These are phyloP conservation scores for Caranx ignobilis DNA, from an alignment of 2,113 vertebrate genomes.

Conservation along the genomic window DNA sequence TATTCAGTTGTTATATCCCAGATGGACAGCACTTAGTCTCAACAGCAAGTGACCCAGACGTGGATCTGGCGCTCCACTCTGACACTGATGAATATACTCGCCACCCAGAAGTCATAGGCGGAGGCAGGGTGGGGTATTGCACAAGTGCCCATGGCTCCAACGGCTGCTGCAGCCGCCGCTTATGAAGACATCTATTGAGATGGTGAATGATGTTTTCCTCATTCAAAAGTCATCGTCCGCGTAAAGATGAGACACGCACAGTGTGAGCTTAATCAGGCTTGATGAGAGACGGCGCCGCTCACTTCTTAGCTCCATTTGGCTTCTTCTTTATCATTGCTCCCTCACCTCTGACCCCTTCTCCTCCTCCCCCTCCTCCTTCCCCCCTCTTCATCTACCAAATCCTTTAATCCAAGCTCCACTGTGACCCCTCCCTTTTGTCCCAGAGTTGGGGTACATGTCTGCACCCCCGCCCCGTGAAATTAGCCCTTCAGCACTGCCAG, in stretches of 20 bases:
- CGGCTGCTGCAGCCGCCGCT: not conserved
- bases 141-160: slow-evolving; percentile 15
- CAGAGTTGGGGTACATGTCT: slow-evolving; percentile 70
- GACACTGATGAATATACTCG: slow-evolving; percentile 59
- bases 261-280: slow-evolving; percentile 68
- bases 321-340: slow-evolving; percentile 60
- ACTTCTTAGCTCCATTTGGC: slow-evolving; percentile 53
- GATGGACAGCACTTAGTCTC: not conserved
- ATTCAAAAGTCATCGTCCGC: slow-evolving; percentile 57
- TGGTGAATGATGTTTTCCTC: slow-evolving; percentile 29
- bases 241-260: slow-evolving; percentile 64
- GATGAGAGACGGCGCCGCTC: slow-evolving; percentile 64
- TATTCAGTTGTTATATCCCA: not conserved
- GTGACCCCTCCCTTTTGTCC: slow-evolving; percentile 74
- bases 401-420: slow-evolving; percentile 75
- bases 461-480: slow-evolving; percentile 72
- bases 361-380: slow-evolving; percentile 46
- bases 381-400: slow-evolving; percentile 56
- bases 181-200: slow-evolving; percentile 70
- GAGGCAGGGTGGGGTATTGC: not conserved
- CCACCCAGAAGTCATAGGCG: slow-evolving; percentile 43
- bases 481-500: slow-evolving; percentile 33
- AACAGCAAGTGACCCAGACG: slow-evolving; percentile 8
- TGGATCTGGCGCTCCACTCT: slow-evolving; percentile 17
- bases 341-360: slow-evolving; percentile 73